Evolutionary conservation across 2,888 invertebrate genomes (phyloP), one percentile per base, ranked within the genome.

Genomic region (Dasypolia templi): DNA sequence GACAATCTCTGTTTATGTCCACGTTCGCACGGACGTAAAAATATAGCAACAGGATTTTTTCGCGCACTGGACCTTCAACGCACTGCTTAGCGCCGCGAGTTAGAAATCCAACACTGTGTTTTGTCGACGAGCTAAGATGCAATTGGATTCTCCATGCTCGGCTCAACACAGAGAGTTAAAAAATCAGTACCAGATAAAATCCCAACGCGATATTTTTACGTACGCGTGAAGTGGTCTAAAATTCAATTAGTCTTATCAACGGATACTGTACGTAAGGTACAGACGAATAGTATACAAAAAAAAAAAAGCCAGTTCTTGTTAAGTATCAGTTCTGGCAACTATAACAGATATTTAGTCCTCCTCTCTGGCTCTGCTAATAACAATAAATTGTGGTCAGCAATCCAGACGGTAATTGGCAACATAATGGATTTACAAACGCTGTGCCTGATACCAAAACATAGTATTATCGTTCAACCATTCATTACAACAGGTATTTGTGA

Each of bases 361-460:
- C 17, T 42, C 29, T 26, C 6, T 9, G 32, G 17, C n/a, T 53
- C 14, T 5, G 46, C 55, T 74, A 77, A 74, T 66, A 77, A 66
- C 55, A n/a, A 56, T 77, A 77, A 65, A 74, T 77, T 32, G 46
- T 26, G 74, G 66, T 56, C 49, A 26, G 46, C 46, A 66, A 77
- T 55, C 67, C 49, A 49, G 55, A 49, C 42, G 0, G 46, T 39
- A 49, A 77, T 74, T 65, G 55, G 55, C 26, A 39, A 65, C 19
- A 22, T 39, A 65, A 65, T 65, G 46, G 55, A 55, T 74, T 64
- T 77, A 7, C 55, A 55, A 66, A 77, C 26, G 22, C 35, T 17
- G 11, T 56, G 32, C 17, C 2, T 17, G 11, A 56, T 46, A 56
- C 39, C n/a, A n/a, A 29, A n/a, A 35, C 35, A 7, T 55, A 29